A percentile compares a stretch with the other conserved stretches of the same genome.
These are phyloP conservation scores for Sogatella furcifera DNA, from an alignment of 1,140 invertebrate genomes.

Conservation along the genomic window DNA sequence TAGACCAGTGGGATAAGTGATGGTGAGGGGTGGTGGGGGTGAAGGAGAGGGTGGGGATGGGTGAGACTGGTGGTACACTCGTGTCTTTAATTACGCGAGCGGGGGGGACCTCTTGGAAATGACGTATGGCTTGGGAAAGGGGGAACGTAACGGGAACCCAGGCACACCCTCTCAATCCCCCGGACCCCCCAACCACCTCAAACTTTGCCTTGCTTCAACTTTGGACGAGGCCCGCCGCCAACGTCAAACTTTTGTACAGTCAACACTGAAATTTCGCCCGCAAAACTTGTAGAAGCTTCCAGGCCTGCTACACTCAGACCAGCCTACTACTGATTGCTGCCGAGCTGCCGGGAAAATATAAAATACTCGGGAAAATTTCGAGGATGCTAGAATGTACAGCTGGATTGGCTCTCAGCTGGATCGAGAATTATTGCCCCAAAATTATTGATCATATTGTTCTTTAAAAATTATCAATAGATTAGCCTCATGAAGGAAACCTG, in stretches of 20 bases:
- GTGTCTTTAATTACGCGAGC: slow-evolving; percentile 1
- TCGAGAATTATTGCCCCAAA: too few species aligned
- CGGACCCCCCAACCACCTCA: not conserved
- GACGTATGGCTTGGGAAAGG: not conserved
- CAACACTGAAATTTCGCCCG: not conserved
- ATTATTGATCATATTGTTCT: too few species aligned
- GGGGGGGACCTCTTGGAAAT: not conserved
- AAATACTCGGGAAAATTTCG: too few species aligned
- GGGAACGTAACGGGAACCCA: not conserved
- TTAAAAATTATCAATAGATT: too few species aligned
- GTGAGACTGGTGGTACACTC: not conserved
- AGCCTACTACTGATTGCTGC: too few species aligned
- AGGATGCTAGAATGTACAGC: too few species aligned
- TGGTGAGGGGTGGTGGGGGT: not conserved
- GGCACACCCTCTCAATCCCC: not conserved
- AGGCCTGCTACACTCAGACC: too few species aligned
- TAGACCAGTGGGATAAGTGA: not conserved
- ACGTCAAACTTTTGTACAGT: slow-evolving; percentile 2
- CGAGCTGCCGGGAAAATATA: too few species aligned
- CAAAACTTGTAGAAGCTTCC: too few species aligned
- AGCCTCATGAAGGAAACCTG: too few species aligned
- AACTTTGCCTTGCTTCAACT: not conserved
- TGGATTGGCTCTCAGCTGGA: too few species aligned
- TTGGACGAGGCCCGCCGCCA: not conserved
- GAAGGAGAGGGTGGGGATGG: not conserved